phyloP scores from a whole-genome alignment of 2,888 invertebrate species.

The Ophraella communa region DNA sequence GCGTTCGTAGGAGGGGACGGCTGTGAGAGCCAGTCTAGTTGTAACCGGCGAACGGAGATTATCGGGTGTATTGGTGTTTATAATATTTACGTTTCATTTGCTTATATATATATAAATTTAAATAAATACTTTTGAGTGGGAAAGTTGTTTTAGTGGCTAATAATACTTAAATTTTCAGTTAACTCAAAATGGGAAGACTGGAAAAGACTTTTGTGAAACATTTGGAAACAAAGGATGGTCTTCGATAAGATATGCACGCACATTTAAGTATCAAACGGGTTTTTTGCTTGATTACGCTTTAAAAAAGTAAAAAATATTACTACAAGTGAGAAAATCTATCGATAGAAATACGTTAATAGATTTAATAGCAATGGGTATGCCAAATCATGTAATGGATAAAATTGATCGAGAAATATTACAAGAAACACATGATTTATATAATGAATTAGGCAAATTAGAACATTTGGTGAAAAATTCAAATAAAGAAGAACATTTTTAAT shows the following conservation, averaged over 20 bases:
- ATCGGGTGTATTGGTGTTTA: too few relatives aligned
- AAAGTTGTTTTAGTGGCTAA: too few relatives aligned
- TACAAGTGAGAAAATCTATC: slow-evolving; percentile 1
- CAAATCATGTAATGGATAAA: background rate
- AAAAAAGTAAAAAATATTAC: background rate
- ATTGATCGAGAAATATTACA: background rate
- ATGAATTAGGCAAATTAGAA: background rate
- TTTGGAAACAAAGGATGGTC: background rate
- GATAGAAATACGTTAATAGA: slow-evolving; percentile 1
- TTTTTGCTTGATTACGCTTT: background rate
- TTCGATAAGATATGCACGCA: background rate
- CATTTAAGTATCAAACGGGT: background rate
- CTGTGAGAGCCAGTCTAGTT: too few relatives aligned
- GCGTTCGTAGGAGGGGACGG: too few relatives aligned
- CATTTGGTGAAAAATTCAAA: background rate
- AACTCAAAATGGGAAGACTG: background rate
- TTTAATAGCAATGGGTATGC: background rate
- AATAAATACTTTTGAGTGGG: too few relatives aligned
- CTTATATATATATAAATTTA: too few relatives aligned
- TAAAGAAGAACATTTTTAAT: background rate
- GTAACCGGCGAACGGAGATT: too few relatives aligned
- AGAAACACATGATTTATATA: background rate
- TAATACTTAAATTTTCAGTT: background rate
- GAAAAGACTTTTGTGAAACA: background rate
- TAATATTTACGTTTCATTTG: too few relatives aligned